Base-by-base conservation (phyloP, 2,888 invertebrate genomes). In the Parnassius smintheus region DNA sequence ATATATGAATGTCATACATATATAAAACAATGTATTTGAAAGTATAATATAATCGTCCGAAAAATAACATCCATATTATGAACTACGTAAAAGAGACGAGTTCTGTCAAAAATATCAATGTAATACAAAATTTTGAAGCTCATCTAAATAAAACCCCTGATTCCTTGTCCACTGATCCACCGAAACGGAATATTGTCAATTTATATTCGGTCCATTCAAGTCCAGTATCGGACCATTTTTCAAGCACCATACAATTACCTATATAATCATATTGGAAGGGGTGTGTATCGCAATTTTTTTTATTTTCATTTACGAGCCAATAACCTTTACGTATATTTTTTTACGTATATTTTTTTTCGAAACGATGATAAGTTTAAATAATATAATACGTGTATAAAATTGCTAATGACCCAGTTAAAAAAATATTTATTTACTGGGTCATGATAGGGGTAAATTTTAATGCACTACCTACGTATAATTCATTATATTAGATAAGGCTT, bases 121-220 rank as follows among this genome's bases (percentile, higher is more conserved):
- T 13, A 13, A n/a, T 49, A 9, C 75, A 76, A 77, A 81, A 84
- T 83, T 82, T 85, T 76, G 82, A 85, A 78, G 75, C 74, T 82
- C 83, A 79, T 85, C 77, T 81, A 81, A 85, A 85, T 83, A 83
- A 78, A 70, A 65, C 70, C 74, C 70, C 68, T 70, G 71, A 66
- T 69, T 73, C 70, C 68, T 68, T 81, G 86, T 72, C 83, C 88
- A 85, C 70, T 81, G 81, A 77, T 70, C 70, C 70, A 67, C 58
- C 67, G 73, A 63, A 64, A 78, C 73, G 78, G 77, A 83, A 84
- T 78, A 76, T 74, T 78, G 77, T 83, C 81, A 86, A 88, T 91
- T 90, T 89, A 88, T 89, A 91, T 90, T 89, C 83, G 75, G 78
- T 76, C 72, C 80, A 79, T 81, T 83, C 82, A 83, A 73, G 81